A percentile compares a stretch with the other conserved stretches of the same genome.
These are phyloP conservation scores for Amorpha juglandis DNA, from an alignment of 2,888 invertebrate genomes.

Conservation along the genomic window DNA sequence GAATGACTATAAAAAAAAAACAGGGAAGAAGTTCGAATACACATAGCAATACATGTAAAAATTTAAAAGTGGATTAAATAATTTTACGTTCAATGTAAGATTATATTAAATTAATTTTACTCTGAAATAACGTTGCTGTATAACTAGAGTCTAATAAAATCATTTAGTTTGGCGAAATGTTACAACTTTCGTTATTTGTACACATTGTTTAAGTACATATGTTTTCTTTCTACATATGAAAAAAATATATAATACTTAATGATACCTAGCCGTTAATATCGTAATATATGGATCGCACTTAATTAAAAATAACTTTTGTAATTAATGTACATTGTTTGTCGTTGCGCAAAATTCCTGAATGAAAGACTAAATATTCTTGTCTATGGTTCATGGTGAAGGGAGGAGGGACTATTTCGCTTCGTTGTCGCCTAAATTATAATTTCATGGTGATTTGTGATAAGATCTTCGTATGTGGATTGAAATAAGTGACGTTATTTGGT, in stretches of 20 bases:
- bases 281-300: no score
- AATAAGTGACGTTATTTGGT: conserved; percentile 66
- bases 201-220: no score
- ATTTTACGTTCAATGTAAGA: neutral
- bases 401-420: conserved; percentile 78
- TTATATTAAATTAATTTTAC: neutral
- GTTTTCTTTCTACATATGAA: no score
- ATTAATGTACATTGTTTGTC: conserved; percentile 18
- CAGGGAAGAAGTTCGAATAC: neutral
- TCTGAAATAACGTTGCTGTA: no score
- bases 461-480: conserved; percentile 61
- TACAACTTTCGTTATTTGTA: no score
- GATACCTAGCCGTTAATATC: no score
- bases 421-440: conserved; percentile 76
- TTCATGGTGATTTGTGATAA: conserved; percentile 69
- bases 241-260: no score
- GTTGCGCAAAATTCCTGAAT: conserved; percentile 11
- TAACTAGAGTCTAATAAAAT: no score
- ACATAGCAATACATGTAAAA: neutral
- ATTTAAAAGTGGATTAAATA: no score
- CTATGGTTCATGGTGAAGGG: conserved; percentile 78
- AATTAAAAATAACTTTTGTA: no score
- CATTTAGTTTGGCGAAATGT: no score
- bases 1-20: neutral
- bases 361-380: conserved; percentile 46